phyloP scores from a whole-genome alignment of 37 sponge, comb jelly and placozoan species.

The Chondrilla cf. caribensis region DNA sequence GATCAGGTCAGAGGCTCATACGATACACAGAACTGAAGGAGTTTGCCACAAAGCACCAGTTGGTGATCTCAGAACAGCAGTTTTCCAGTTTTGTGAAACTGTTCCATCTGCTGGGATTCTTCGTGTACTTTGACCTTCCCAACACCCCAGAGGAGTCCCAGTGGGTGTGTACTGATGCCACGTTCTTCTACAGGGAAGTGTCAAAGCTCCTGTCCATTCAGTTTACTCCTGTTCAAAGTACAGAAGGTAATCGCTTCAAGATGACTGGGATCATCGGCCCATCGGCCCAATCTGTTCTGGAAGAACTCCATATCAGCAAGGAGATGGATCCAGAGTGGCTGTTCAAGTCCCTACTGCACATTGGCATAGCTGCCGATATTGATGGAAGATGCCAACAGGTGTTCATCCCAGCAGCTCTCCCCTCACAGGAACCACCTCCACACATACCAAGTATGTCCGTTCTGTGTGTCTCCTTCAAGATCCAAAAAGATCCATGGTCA shows the following conservation, averaged over 20 bases:
- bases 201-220: slow-evolving; percentile 17
- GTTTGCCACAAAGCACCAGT: background rate
- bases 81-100: background rate
- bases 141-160: background rate
- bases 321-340: background rate
- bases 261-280: background rate
- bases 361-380: background rate
- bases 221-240: background rate
- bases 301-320: background rate
- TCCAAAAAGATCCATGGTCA: background rate
- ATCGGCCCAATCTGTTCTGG: background rate
- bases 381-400: background rate
- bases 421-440: background rate
- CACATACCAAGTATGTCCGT: background rate
- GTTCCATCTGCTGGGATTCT: background rate
- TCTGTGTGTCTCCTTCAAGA: slow-evolving; percentile 12
- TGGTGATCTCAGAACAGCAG: background rate
- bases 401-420: slow-evolving; percentile 18
- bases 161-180: slow-evolving; percentile 11
- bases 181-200: background rate
- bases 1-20: background rate
- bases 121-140: background rate
- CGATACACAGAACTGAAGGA: background rate
- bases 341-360: background rate
- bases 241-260: background rate